A percentile compares a stretch with the other conserved stretches of the same genome.
These are phyloP conservation scores for Callorhinus ursinus DNA, from an alignment of 2,113 vertebrate species.

Conservation along the genomic window DNA sequence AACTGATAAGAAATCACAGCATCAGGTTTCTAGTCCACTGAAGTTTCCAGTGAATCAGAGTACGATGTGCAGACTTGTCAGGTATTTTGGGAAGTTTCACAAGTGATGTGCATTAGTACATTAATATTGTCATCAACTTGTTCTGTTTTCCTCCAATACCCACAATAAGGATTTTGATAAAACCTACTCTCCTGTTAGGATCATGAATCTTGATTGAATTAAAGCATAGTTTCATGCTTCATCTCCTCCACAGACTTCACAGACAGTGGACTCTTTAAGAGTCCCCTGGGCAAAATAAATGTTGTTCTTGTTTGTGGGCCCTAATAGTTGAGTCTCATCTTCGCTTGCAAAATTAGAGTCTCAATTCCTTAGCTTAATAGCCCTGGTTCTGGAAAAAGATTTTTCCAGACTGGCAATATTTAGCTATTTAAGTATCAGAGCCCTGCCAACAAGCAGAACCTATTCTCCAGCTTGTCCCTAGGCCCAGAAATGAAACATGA, in stretches of 20 bases:
- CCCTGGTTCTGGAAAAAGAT: background rate
- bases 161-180: conserved; percentile 1
- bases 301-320: background rate
- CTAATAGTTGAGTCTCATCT: background rate
- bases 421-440: background rate
- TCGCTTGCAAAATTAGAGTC: conserved; percentile 42
- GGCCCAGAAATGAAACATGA: conserved; percentile 17
- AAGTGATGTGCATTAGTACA: background rate
- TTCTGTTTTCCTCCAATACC: background rate
- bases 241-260: background rate
- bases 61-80: background rate
- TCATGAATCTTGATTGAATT: background rate
- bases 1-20: background rate
- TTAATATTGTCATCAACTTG: background rate
- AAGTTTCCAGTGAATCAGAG: background rate
- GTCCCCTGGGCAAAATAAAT: conserved; percentile 25
- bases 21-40: background rate
- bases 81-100: background rate
- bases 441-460: background rate
- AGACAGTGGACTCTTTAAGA: background rate
- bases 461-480: background rate
- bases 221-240: conserved; percentile 32
- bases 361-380: background rate
- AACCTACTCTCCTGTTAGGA: background rate
- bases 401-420: background rate